These are phyloP conservation scores for Pipra filicauda DNA, from an alignment of 2,113 vertebrate species.

Conservation along the genomic window DNA sequence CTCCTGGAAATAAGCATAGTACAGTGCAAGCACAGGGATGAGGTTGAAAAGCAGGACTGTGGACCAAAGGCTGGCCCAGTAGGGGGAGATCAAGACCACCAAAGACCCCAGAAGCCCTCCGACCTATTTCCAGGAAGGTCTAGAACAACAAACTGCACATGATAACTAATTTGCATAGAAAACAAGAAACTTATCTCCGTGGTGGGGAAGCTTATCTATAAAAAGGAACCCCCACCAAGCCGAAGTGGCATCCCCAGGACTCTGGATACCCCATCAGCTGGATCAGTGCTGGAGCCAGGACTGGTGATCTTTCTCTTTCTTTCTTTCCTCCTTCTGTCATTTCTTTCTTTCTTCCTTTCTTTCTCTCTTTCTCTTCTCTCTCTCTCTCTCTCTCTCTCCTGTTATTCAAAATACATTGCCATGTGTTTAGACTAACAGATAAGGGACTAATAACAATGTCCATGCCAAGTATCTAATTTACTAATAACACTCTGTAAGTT, in stretches of 20 bases:
- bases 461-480: not conserved
- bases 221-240: not conserved
- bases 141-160: not conserved
- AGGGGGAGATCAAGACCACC: not conserved
- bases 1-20: not conserved
- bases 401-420: not conserved
- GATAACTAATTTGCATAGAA: not conserved
- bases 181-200: not conserved
- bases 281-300: not conserved
- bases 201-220: not conserved
- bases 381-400: not conserved
- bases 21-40: not conserved
- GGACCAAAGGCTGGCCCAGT: not conserved
- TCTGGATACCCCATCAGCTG: not conserved
- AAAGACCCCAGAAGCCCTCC: not conserved
- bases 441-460: not conserved
- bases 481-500: not conserved
- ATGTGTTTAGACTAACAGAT: not conserved
- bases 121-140: not conserved
- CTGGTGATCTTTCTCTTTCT: not conserved
- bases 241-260: not conserved
- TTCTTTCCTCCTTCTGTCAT: not conserved
- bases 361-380: not conserved
- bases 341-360: not conserved
- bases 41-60: not conserved